phyloP scores from a whole-genome alignment of 2,888 invertebrate genomes.

The Drepana falcataria region DNA sequence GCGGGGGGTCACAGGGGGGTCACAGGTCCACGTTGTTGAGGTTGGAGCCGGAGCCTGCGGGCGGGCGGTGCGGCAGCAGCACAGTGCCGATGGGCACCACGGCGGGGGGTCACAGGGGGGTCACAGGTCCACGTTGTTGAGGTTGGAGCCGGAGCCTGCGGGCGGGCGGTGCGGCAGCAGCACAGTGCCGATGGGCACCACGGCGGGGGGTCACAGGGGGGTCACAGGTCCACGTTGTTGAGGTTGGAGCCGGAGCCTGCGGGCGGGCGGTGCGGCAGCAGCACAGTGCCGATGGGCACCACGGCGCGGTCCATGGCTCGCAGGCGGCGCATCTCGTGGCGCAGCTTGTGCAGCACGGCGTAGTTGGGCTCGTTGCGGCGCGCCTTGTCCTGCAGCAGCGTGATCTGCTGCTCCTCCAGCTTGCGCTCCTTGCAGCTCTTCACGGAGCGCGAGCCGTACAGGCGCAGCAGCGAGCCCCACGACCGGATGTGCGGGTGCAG shows the following conservation, averaged over 20 bases:
- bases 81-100: too few relatives aligned
- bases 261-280: constrained; percentile 78
- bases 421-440: constrained; percentile 96
- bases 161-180: too few relatives aligned
- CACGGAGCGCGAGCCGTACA: constrained; percentile 95
- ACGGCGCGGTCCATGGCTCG: constrained; percentile 80
- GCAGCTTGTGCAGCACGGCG: constrained; percentile 91
- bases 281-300: constrained; percentile 77
- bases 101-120: too few relatives aligned
- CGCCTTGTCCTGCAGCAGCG: constrained; percentile 88
- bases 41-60: too few relatives aligned
- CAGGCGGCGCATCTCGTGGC: constrained; percentile 88
- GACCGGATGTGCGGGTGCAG: constrained; percentile 96
- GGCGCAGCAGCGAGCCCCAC: constrained; percentile 95
- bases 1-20: too few relatives aligned
- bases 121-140: too few relatives aligned
- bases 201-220: constrained; percentile 1
- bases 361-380: constrained; percentile 94
- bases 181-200: too few relatives aligned
- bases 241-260: constrained; percentile 86
- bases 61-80: too few relatives aligned
- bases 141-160: too few relatives aligned
- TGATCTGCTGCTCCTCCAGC: constrained; percentile 94
- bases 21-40: too few relatives aligned
- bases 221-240: constrained; percentile 86